These are phyloP conservation scores for Gerris lacustris DNA, from an alignment of 2,888 invertebrate species.

Conservation along the genomic window DNA sequence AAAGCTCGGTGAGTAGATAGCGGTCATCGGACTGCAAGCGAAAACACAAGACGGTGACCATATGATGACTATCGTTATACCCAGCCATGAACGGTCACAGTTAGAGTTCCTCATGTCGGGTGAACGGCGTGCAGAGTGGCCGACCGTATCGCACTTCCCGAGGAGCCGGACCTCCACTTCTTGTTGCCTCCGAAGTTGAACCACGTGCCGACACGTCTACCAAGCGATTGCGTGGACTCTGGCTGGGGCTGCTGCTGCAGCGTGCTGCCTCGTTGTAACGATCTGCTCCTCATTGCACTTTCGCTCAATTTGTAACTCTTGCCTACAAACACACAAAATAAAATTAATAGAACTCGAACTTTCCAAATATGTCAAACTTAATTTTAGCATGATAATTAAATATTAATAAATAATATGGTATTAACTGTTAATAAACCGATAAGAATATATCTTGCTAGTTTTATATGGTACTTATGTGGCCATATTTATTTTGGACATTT, in stretches of 20 bases:
- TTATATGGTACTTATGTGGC: too few relatives aligned
- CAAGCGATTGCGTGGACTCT: slow-evolving; percentile 40
- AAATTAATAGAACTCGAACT: neutral
- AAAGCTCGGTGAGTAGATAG: too few relatives aligned
- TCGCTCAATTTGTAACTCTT: slow-evolving; percentile 28
- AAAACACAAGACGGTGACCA: too few relatives aligned
- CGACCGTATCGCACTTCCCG: slow-evolving; percentile 35
- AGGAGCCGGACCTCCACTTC: slow-evolving; percentile 45
- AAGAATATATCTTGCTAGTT: too few relatives aligned
- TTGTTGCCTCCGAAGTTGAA: slow-evolving; percentile 46
- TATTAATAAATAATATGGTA: too few relatives aligned
- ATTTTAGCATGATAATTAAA: too few relatives aligned
- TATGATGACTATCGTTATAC: slow-evolving; percentile 16
- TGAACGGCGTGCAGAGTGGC: slow-evolving; percentile 21
- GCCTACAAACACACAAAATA: slow-evolving; percentile 21
- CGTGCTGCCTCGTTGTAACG: slow-evolving; percentile 2
- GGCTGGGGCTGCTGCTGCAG: slow-evolving; percentile 17
- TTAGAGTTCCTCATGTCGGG: slow-evolving; percentile 26
- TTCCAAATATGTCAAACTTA: neutral
- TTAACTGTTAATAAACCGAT: too few relatives aligned
- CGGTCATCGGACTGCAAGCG: too few relatives aligned
- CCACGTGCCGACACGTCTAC: slow-evolving; percentile 47
- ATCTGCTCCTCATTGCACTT: slow-evolving; percentile 14
- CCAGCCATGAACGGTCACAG: slow-evolving; percentile 27
- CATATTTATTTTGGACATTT: too few relatives aligned